These are phyloP conservation scores for Saccostrea cuccullata DNA, from an alignment of 1,140 invertebrate species.

Conservation along the genomic window DNA sequence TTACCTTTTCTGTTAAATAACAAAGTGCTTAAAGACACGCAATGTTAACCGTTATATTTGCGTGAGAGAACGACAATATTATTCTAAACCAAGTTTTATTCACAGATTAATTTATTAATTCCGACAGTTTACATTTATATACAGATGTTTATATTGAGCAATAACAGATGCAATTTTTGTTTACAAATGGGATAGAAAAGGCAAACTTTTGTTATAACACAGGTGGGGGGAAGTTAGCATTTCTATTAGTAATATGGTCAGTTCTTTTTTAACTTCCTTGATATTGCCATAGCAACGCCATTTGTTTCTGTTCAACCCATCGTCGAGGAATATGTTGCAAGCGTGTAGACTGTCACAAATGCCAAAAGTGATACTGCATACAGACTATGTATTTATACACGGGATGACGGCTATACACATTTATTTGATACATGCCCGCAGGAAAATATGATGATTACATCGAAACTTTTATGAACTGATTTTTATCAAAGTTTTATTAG, in stretches of 20 bases:
- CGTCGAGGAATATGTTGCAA: not conserved
- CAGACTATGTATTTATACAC: too few species aligned
- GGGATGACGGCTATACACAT: too few species aligned
- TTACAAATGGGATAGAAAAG: slow-evolving; percentile 21
- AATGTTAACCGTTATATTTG: not conserved
- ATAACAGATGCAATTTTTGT: slow-evolving; percentile 38
- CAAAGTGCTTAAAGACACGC: slow-evolving; percentile 2
- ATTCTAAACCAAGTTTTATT: not conserved
- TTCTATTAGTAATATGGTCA: slow-evolving; percentile 5
- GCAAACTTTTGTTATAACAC: slow-evolving; percentile 31
- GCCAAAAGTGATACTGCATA: not conserved
- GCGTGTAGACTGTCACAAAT: slow-evolving; percentile 24
- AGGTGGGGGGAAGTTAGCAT: slow-evolving; percentile 18
- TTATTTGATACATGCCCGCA: too few species aligned
- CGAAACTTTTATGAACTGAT: too few species aligned
- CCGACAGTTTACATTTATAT: slow-evolving; percentile 33
- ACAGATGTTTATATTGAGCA: slow-evolving; percentile 28
- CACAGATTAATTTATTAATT: slow-evolving; percentile 27
- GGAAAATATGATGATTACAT: too few species aligned
- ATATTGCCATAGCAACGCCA: slow-evolving; percentile 9
- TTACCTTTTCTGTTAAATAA: not conserved
- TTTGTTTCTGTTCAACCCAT: not conserved
- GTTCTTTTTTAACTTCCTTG: slow-evolving; percentile 25
- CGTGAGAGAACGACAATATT: too few species aligned
- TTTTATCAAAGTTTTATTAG: too few species aligned